Conservation (phyloP, 1,140 invertebrate genomes). For the Lepidurus arcticus region DNA sequence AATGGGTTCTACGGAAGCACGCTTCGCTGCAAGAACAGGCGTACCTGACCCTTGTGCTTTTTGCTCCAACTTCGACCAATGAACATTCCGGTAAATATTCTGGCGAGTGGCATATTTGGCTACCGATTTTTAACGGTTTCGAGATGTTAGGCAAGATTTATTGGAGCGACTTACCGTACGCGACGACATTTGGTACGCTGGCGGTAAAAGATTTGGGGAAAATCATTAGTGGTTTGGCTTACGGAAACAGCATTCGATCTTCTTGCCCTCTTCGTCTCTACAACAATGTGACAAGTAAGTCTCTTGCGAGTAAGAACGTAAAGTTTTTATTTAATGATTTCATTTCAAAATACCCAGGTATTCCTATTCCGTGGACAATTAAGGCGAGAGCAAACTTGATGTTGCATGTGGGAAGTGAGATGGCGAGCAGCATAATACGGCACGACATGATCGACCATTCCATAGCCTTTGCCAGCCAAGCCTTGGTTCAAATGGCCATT, state of each 20-base stretch:
- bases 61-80: not conserved
- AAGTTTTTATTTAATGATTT: not conserved
- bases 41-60: not conserved
- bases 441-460: not conserved
- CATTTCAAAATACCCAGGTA: not conserved
- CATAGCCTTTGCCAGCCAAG: not conserved
- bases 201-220: not conserved
- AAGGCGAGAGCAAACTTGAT: not conserved
- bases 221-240: not conserved
- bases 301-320: not conserved
- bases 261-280: not conserved
- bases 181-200: not conserved
- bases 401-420: not conserved
- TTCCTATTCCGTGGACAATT: not conserved
- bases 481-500: not conserved
- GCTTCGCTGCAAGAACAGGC: not conserved
- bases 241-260: not conserved
- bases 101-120: not conserved
- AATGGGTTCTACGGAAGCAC: not conserved
- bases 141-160: not conserved
- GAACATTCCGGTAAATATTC: not conserved
- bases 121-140: not conserved
- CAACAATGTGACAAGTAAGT: not conserved
- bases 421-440: not conserved
- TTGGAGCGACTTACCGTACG: constrained; percentile 1